Percentiles rank a stretch among this genome's conserved stretches.
Conservation (phyloP, 2,113 vertebrate species). For the Tylochromis polylepis region DNA sequence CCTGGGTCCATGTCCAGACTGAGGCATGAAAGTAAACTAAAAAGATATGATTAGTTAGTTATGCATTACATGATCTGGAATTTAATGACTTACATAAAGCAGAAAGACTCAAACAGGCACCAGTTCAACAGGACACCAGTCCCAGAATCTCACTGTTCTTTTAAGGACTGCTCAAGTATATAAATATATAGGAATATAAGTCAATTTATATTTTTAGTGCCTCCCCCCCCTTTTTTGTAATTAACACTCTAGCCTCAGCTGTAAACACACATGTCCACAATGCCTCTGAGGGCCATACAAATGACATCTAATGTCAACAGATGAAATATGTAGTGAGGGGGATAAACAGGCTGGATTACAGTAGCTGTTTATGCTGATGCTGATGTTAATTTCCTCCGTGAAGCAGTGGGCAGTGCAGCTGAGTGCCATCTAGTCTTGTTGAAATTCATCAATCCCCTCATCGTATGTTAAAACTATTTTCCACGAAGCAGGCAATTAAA, state of each 20-base stretch:
- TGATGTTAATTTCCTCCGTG: not conserved
- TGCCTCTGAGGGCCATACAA: not conserved
- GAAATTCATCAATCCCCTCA: not conserved
- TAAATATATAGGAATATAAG: not conserved
- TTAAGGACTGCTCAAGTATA: not conserved
- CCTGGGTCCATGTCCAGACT: not conserved
- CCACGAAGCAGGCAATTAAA: not conserved
- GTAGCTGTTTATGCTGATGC: not conserved
- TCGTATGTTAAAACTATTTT: not conserved
- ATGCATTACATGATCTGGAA: not conserved
- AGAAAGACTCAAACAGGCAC: not conserved
- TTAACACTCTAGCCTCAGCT: not conserved
- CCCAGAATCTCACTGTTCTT: not conserved
- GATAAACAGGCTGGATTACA: not conserved
- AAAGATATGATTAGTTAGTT: not conserved
- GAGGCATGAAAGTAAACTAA: not conserved
- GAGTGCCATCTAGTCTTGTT: not conserved
- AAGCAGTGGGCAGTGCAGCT: not conserved
- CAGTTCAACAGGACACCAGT: not conserved
- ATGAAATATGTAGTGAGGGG: conserved; percentile 17
- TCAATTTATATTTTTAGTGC: not conserved
- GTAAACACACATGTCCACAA: conserved; percentile 4
- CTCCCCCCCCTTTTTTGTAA: not conserved
- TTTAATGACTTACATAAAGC: not conserved
- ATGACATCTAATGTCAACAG: not conserved